These are phyloP conservation scores for Zoanthus gigantus DNA, from an alignment of 92 coral and sea anemone genomes.

Conservation along the genomic window DNA sequence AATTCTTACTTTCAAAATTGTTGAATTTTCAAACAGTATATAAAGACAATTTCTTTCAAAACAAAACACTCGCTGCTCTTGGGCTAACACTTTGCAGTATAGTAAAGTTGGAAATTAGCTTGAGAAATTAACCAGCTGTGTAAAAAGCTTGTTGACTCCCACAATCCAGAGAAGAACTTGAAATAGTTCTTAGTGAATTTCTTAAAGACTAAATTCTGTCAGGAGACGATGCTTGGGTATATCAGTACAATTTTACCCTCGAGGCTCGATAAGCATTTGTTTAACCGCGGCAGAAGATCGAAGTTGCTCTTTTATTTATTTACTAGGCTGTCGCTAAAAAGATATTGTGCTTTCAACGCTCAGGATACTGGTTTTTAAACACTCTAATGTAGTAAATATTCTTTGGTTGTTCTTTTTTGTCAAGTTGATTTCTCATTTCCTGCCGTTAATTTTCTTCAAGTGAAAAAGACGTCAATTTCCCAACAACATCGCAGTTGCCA, in stretches of 20 bases:
- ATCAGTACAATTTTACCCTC: neutral
- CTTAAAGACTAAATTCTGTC: neutral
- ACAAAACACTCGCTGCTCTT: conserved; percentile 3
- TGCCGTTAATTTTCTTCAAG: conserved; percentile 4
- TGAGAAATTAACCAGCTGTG: conserved; percentile 47
- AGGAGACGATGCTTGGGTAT: neutral
- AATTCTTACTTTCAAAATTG: conserved; percentile 3
- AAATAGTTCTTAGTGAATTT: neutral
- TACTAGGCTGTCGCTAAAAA: conserved; percentile 9
- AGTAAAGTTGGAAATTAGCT: conserved; percentile 33
- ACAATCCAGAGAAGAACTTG: conserved; percentile 15
- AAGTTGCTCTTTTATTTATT: conserved; percentile 48
- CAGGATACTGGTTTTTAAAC: conserved; percentile 38
- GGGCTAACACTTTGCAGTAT: neutral
- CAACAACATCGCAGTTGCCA: neutral
- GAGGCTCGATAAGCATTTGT: neutral
- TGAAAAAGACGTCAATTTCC: neutral
- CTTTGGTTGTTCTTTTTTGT: neutral
- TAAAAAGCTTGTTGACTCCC: conserved; percentile 11
- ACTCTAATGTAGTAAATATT: neutral
- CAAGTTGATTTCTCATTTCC: neutral
- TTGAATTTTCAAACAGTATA: conserved; percentile 9
- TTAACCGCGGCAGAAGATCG: neutral
- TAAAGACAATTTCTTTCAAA: neutral
- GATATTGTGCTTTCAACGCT: conserved; percentile 2